These are phyloP conservation scores for Passer domesticus DNA, from an alignment of 2,113 vertebrate species.

Conservation along the genomic window DNA sequence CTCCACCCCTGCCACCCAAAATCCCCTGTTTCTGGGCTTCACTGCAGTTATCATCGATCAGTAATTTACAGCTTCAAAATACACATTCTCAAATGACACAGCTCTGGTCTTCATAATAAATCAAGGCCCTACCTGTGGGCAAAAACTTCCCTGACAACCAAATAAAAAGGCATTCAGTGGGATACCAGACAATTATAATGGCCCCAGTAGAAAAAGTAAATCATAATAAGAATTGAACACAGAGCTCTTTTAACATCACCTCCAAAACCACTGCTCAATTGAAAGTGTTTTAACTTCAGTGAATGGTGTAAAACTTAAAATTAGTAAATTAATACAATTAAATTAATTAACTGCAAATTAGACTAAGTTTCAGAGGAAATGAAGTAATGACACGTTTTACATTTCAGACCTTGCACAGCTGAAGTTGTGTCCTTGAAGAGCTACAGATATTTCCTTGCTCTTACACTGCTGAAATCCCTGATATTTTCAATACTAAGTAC, in stretches of 20 bases:
- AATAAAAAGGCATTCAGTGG: neutral
- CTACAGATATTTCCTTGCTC: neutral
- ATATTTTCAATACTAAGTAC: neutral
- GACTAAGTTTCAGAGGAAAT: neutral
- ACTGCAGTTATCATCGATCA: neutral
- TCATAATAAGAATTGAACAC: neutral
- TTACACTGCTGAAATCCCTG: neutral
- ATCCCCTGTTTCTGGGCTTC: neutral
- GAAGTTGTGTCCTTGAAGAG: neutral
- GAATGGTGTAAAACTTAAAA: neutral
- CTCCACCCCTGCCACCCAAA: neutral
- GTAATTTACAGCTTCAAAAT: slow-evolving; percentile 9
- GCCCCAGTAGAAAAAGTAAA: neutral
- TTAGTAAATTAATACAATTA: neutral
- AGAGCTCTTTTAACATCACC: neutral
- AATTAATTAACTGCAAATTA: neutral
- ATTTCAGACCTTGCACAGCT: neutral
- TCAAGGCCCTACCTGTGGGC: neutral
- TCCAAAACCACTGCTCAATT: neutral
- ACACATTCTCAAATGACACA: neutral
- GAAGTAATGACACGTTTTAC: neutral
- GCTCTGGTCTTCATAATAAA: neutral
- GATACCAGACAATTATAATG: neutral
- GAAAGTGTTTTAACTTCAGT: neutral
- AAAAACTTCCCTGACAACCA: neutral